Evolutionary conservation across 2,113 vertebrate genomes (phyloP).

Genomic region (Brachypodius melanocephalos): DNA sequence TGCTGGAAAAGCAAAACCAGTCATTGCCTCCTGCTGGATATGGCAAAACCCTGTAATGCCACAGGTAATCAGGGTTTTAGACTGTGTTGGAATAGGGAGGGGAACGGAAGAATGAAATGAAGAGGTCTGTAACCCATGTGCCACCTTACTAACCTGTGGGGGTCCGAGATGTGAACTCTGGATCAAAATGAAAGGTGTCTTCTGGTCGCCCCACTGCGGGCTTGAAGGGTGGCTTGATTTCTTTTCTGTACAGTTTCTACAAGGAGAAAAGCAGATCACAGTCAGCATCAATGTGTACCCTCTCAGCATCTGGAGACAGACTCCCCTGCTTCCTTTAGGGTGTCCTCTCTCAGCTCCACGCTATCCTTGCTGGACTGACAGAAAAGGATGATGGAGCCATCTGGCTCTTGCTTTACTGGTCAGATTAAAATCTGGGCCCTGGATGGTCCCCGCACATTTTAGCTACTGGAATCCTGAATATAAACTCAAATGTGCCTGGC

Average conservation of each 20-base stretch:
- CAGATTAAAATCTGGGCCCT: background rate
- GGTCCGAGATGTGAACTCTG: constrained; percentile 93
- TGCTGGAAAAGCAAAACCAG: background rate
- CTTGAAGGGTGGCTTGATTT: constrained; percentile 92
- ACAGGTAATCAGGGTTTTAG: background rate
- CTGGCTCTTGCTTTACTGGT: background rate
- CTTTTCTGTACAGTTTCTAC: constrained; percentile 89
- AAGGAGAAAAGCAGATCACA: background rate
- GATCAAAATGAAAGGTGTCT: constrained; percentile 97
- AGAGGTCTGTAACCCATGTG: background rate
- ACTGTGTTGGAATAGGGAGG: background rate
- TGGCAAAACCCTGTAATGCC: background rate
- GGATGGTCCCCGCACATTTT: background rate
- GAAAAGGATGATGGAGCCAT: fast-evolving
- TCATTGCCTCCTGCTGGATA: background rate
- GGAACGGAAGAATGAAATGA: background rate
- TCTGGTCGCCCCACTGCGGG: constrained; percentile 92
- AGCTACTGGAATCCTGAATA: background rate
- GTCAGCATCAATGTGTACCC: background rate
- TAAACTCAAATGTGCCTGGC: background rate
- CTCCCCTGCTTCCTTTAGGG: background rate
- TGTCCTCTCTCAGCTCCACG: background rate
- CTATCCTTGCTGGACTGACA: background rate
- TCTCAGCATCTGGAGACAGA: background rate
- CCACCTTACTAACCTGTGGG: constrained; percentile 81